Percentiles rank a stretch among this genome's conserved stretches.
These are phyloP conservation scores for Brachionus koreanus DNA, from an alignment of 1,140 invertebrate species.

Conservation along the genomic window DNA sequence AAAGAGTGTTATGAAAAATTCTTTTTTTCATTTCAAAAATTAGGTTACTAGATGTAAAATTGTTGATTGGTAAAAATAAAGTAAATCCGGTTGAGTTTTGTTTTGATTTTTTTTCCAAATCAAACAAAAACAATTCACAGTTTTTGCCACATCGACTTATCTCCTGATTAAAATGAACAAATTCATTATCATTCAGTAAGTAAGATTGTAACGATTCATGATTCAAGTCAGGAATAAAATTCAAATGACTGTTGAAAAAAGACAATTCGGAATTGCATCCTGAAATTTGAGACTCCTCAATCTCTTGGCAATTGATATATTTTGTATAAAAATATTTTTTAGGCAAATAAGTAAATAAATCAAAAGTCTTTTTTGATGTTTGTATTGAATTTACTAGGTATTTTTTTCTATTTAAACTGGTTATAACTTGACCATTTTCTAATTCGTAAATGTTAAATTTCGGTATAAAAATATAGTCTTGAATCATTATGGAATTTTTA, in stretches of 20 bases:
- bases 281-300: neutral
- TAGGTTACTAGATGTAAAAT: neutral
- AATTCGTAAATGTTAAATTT: neutral
- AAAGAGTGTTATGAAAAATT: neutral
- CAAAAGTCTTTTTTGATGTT: neutral
- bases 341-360: neutral
- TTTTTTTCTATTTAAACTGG: neutral
- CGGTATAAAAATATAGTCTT: neutral
- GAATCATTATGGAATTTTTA: neutral
- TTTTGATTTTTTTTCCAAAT: neutral
- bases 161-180: neutral
- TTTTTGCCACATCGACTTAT: neutral
- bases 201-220: neutral
- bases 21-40: neutral
- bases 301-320: neutral
- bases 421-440: neutral
- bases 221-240: neutral
- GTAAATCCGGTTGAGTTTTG: neutral
- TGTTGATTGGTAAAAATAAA: slow-evolving; percentile 22
- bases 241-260: neutral
- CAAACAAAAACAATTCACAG: neutral
- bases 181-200: neutral
- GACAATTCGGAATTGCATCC: neutral
- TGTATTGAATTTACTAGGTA: neutral
- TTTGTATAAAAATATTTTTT: neutral